Conservation (phyloP, 2,113 vertebrate species). For the Microcebus lehilahytsara region DNA sequence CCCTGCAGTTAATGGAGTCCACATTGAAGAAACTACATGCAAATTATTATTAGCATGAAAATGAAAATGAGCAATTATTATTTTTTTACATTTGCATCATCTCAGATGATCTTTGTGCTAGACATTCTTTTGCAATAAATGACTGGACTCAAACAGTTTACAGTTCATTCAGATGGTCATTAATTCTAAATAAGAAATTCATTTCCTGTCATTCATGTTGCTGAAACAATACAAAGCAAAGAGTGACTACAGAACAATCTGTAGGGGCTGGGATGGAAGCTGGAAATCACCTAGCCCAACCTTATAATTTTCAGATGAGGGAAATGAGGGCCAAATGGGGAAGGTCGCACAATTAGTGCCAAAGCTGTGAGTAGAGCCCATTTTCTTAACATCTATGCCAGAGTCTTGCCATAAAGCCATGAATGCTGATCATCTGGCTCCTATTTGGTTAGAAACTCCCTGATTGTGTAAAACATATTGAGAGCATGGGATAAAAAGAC, state of each 20-base stretch:
- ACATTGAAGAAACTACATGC: not conserved
- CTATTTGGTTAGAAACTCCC: not conserved
- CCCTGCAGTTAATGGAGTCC: conserved; percentile 3
- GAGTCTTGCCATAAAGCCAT: conserved; percentile 19
- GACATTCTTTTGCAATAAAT: conserved; percentile 60
- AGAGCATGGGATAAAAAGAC: not conserved
- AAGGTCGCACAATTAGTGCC: conserved; percentile 47
- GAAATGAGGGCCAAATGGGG: not conserved
- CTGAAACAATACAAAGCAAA: conserved; percentile 46
- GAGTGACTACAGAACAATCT: not conserved
- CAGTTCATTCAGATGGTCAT: conserved; percentile 41
- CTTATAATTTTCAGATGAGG: conserved; percentile 48
- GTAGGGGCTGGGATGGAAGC: not conserved
- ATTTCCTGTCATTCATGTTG: conserved; percentile 58
- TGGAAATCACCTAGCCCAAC: conserved; percentile 26
- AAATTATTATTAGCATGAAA: conserved; percentile 68
- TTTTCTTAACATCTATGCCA: conserved; percentile 44
- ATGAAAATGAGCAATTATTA: conserved; percentile 67
- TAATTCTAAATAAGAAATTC: conserved; percentile 69
- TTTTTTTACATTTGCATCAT: conserved; percentile 68
- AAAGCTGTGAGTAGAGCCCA: not conserved
- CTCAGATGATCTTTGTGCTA: conserved; percentile 65
- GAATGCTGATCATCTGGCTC: not conserved
- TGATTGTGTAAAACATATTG: not conserved
- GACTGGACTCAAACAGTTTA: conserved; percentile 51